phyloP scores from a whole-genome alignment of 1,140 invertebrate genomes.

The Lepidotrigona ventralis region DNA sequence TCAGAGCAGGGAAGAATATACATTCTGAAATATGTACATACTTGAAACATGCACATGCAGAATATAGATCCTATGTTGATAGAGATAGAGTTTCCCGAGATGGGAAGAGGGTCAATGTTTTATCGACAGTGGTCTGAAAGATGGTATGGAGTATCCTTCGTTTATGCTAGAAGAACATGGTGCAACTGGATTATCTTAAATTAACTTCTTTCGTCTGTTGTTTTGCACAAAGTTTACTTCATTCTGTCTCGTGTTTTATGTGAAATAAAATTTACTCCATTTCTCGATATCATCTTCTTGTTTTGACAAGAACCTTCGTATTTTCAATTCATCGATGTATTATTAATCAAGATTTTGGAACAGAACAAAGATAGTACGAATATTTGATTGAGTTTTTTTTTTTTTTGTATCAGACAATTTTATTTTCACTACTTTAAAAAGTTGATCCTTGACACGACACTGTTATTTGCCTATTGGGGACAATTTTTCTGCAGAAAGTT shows the following conservation, averaged over 20 bases:
- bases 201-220: not conserved
- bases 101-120: slow-evolving; percentile 36
- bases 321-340: too few species aligned
- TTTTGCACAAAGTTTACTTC: not conserved
- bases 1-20: not conserved
- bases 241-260: too few species aligned
- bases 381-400: too few species aligned
- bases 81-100: slow-evolving; percentile 33
- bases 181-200: not conserved
- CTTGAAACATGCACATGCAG: not conserved
- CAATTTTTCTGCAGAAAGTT: too few species aligned
- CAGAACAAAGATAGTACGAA: too few species aligned
- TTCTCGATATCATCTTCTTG: not conserved
- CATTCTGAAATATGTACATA: slow-evolving; percentile 7
- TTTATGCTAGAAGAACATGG: not conserved
- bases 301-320: too few species aligned
- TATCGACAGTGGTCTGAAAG: slow-evolving; percentile 19
- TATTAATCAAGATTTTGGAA: too few species aligned
- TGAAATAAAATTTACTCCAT: not conserved
- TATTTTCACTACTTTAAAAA: too few species aligned
- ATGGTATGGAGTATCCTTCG: slow-evolving; percentile 19
- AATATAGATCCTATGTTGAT: slow-evolving; percentile 24
- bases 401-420: too few species aligned
- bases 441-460: too few species aligned
- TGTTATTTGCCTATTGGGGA: too few species aligned